Evolutionary conservation across 2,797 vertebrate genomes (phyloP), one percentile per base, ranked within the genome.

Genomic region (Lepus townsendii): DNA sequence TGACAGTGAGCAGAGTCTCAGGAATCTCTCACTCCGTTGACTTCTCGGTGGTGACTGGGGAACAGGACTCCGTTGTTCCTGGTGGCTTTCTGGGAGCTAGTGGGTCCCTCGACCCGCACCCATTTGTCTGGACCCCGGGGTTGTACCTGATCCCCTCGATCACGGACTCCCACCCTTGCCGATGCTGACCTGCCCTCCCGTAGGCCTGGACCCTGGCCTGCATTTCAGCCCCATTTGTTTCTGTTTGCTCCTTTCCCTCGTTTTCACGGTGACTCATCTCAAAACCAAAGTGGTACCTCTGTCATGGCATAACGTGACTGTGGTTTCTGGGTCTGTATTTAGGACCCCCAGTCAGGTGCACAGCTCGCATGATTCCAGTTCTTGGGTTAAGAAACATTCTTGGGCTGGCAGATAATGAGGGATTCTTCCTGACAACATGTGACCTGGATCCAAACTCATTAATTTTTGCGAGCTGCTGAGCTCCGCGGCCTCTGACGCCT

Each of bases 401-500:
- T 63, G 66, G 27, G 80, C 68, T 47, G 73, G 75, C 17, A 63
- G 71, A 68, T 83, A 94, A 88, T 76, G 71, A 87, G 73, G 26
- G 16, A 75, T 75, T 93, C 69, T 94, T 85, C n/a, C 35, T 88
- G 52, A 83, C n/a, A 92, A 66, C 75, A 80, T 52, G n/a, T 83
- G 76, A 83, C 77, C 54, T 84, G 73, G 60, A 88, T 50, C 83
- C 60, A 87, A 47, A 65, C 30, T 63, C 90, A 77, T 90, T 65
- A 47, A 76, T 86, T 93, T 88, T 62, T 83, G 38, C 66, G 83
- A 42, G 42, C 86, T 93, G 71, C 42, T 95, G 20, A 52, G 14
- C 68, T 88, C 54, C 65, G 57, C 38, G 60, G 19, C 32, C 35
- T 79, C 75, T 83, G 83, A 88, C 76, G 75, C 85, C 73, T 9